Base-by-base conservation (phyloP, 2,113 vertebrate genomes). In the Speoplatyrhinus poulsoni region DNA sequence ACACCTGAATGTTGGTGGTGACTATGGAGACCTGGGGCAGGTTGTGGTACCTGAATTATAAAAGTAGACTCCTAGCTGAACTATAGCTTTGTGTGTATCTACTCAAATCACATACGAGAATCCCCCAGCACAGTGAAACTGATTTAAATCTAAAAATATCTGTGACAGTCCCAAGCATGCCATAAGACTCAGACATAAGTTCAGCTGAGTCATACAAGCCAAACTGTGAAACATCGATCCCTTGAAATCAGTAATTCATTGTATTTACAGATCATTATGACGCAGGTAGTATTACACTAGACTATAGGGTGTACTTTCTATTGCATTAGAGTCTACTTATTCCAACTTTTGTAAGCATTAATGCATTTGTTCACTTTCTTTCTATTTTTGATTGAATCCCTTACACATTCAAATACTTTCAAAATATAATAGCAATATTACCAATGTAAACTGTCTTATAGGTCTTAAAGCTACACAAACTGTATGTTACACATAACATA, bases 351-450 rank as follows among this genome's bases (percentile, higher is more conserved):
- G 36, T 41, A 41, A 41, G 36, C 72, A 80, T 81, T 73, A 75
- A 75, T 74, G 73, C 75, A 82, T 84, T 72, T 77, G 19, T 67
- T 73, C 55, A 72, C 48, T 13, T 13, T 50, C 26, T 26, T 26
- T 26, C 26, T 63, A 47, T 72, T 72, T 5, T 19, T 56, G 54
- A 60, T 62, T 6, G n/a, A 26, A 47, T 48, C 41, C 59, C 53
- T 54, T 67, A 10, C 52, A 54, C n/a, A 54, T n/a, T 54, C 59
- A 8, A 54, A 15, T 54, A n/a, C 3, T 54, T 8, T 54, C 13
- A 7, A 16, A n/a, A 16, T 54, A 54, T 2, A 54, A 16, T 54
- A 54, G 13, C 52, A 50, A 26, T 26, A 26, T 26, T 26, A 26
- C 26, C 0, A 2, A 26, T 26, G 19, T 19, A 19, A 19, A 19